Evolutionary conservation across 2,113 vertebrate species (phyloP).

Genomic region (Ellobius talpinus): DNA sequence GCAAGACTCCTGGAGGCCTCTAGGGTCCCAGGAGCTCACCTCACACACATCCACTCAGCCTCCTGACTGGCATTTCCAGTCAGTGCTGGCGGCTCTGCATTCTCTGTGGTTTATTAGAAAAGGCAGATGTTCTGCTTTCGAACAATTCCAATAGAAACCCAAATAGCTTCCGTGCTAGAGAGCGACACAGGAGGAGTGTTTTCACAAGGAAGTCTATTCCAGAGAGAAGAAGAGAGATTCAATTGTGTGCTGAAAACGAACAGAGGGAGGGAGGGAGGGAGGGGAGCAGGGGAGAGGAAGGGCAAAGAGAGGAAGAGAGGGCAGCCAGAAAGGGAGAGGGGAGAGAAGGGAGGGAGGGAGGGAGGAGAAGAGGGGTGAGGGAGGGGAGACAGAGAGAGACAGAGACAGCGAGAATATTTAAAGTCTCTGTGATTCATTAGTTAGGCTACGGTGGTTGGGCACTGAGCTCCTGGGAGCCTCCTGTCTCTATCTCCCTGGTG

Average conservation of each 20-base stretch:
- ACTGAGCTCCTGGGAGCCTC: background rate
- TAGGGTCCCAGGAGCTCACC: rapidly evolving
- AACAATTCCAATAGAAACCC: background rate
- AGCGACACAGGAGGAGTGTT: rapidly evolving
- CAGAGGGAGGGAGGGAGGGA: background rate
- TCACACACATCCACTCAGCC: background rate
- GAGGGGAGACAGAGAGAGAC: no score
- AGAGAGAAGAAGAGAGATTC: background rate
- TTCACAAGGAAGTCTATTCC: background rate
- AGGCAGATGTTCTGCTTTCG: background rate
- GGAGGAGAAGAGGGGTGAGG: rapidly evolving
- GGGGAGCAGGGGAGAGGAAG: rapidly evolving
- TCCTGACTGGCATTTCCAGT: background rate
- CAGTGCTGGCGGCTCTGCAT: rapidly evolving
- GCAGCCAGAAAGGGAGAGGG: background rate
- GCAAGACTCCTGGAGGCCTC: background rate
- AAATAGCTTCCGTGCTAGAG: background rate
- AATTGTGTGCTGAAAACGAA: background rate
- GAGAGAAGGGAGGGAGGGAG: no score
- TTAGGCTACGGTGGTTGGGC: rapidly evolving
- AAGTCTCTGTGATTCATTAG: background rate
- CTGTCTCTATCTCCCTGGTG: rapidly evolving
- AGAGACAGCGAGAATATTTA: background rate
- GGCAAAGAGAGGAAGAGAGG: background rate
- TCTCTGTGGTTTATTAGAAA: background rate